Base-by-base conservation (phyloP, 2,113 vertebrate genomes). In the Aegotheles bennettii region DNA sequence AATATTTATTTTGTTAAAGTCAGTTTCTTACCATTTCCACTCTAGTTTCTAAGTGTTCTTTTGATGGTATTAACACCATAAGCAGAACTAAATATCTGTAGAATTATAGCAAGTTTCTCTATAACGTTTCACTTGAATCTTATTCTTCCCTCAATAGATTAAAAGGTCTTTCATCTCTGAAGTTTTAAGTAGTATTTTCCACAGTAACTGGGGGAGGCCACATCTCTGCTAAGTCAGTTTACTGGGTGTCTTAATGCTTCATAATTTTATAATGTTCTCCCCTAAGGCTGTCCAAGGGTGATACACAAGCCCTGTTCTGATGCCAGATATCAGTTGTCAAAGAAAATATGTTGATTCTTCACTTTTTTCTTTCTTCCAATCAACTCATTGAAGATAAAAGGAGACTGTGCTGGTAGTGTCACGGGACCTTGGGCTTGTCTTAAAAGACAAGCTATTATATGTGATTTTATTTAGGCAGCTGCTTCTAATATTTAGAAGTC, bases 121-220 rank as follows among this genome's bases (percentile, higher is more conserved):
- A 47, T 79, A 93, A 76, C 12, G 57, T 84, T 97, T 95, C 86
- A 83, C 91, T 95, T 87, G 92, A 92, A 93, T 96, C 82, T 90
- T 90, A 90, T 82, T 80, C 90, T 76, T 89, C 73, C 77, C 36
- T 93, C 56, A 79, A 42, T 60, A 96, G 94, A 95, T 96, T 95
- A 97, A 91, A 94, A 96, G 85, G 90, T 91, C 81, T 96, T 95
- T 96, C 93, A 96, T 96, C 89, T 90, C 89, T 68, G 84, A 75
- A 92, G 78, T 93, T 94, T 89, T 96, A 96, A 93, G 93, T 36
- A 94, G 77, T 56, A 92, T 89, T 97, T 96, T 94, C 77, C 95
- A 90, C 87, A 90, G 90, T 94, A 94, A 65, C 64, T 74, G 29
- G 31, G 35, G 51, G 65, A 94, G 48, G 75, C 56, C 73, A 78